Percentiles rank a stretch among this genome's conserved stretches.
Evolutionary conservation across 2,113 vertebrate species (phyloP).

Genomic region (Scomber scombrus): DNA sequence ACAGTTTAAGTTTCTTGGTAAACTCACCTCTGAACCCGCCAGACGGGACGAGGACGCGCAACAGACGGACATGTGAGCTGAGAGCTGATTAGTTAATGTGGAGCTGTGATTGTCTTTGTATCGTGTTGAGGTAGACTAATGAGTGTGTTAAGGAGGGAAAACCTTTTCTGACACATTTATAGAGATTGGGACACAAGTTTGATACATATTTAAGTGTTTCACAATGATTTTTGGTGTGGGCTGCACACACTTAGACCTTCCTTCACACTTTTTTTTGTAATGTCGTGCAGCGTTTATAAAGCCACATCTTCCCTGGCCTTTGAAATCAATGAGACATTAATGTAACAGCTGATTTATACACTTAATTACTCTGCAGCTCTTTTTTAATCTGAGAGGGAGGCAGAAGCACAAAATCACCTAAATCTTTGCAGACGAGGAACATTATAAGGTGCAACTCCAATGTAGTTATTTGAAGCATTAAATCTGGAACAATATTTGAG

Average conservation of each 20-base stretch:
- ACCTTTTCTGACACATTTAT: background rate
- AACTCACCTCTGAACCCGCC: slow-evolving; percentile 80
- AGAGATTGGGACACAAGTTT: background rate
- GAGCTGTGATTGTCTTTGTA: background rate
- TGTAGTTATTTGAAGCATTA: background rate
- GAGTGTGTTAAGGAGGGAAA: too few species aligned
- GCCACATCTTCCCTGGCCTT: too few species aligned
- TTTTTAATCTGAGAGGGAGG: too few species aligned
- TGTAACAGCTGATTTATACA: too few species aligned
- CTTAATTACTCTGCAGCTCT: too few species aligned
- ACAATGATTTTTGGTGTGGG: background rate
- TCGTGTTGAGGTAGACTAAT: too few species aligned
- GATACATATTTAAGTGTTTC: background rate
- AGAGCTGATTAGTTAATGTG: slow-evolving; percentile 18
- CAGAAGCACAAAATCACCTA: background rate
- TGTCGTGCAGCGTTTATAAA: too few species aligned
- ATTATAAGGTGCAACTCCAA: background rate
- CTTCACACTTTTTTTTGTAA: too few species aligned
- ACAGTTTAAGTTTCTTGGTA: slow-evolving; percentile 77
- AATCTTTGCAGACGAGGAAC: background rate
- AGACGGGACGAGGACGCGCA: slow-evolving; percentile 53
- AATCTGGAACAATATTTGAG: background rate
- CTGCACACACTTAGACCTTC: too few species aligned
- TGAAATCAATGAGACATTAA: background rate
- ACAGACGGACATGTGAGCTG: slow-evolving; percentile 42